A percentile compares a stretch with the other conserved stretches of the same genome.
Evolutionary conservation across 1,140 invertebrate species (phyloP).

Genomic region (Sinonovacula constricta): DNA sequence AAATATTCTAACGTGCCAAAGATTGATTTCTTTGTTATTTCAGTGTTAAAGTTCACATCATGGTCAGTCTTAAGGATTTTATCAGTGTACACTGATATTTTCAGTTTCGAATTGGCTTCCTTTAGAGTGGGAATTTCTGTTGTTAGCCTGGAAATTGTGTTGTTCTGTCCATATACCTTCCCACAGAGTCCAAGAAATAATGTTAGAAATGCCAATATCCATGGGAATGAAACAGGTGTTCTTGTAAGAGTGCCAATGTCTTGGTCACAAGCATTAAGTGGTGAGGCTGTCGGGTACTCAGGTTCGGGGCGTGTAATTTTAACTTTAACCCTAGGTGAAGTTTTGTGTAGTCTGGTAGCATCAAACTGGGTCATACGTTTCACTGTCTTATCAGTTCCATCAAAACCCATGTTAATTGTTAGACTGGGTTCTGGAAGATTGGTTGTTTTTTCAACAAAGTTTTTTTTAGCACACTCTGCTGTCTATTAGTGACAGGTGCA

Average conservation of each 20-base stretch:
- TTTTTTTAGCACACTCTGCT: too few relatives aligned
- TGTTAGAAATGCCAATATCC: not conserved
- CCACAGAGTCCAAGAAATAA: not conserved
- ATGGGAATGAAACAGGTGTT: not conserved
- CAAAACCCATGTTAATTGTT: too few relatives aligned
- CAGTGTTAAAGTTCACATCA: slow-evolving; percentile 6
- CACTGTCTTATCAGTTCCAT: too few relatives aligned
- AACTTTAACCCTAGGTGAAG: not conserved
- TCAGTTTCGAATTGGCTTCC: not conserved
- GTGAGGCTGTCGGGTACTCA: not conserved
- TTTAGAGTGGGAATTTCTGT: not conserved
- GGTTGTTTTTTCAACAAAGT: too few relatives aligned
- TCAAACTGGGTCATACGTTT: too few relatives aligned
- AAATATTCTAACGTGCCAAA: not conserved
- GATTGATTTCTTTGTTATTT: not conserved
- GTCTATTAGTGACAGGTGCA: too few relatives aligned
- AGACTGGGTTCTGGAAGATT: too few relatives aligned
- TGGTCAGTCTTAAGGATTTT: not conserved
- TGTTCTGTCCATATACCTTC: not conserved
- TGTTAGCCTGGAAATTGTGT: not conserved
- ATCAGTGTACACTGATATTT: not conserved
- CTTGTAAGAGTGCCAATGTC: not conserved
- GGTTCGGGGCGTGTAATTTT: not conserved
- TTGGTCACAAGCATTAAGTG: not conserved
- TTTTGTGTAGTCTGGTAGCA: not conserved